Base-by-base conservation (phyloP, 2,888 invertebrate genomes). In the Anagyrus pseudococci region DNA sequence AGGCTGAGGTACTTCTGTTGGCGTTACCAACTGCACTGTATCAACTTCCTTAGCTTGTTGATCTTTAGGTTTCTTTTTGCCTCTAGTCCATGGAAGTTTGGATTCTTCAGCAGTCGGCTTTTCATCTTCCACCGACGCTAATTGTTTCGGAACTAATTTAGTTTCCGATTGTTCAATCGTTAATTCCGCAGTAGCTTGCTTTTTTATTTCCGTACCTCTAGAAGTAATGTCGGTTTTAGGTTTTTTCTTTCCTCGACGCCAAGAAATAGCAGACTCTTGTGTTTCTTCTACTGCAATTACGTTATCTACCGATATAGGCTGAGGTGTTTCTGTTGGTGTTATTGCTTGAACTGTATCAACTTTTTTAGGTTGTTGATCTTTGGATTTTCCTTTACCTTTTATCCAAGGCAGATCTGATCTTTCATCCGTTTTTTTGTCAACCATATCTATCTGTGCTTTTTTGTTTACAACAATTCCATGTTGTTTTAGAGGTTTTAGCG, bases 51-150 rank as follows among this genome's bases (percentile, higher is more conserved):
- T 10, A 37, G 2, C 13, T 46, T 46, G 7, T 46, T 23, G 46
- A 20, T 23, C 29, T n/a, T 46, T 22, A 7, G 49, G 29, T 26
- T 17, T 64, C 41, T 69, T 69, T 57, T 68, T 70, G 4, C 48
- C 53, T 17, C 55, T 22, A 2, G 50, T 2, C 64, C 56, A 56
- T 1, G 64, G 59, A 2, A 74, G 29, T 22, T 70, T 58, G 3
- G 73, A 65, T 62, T 70, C 74, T 54, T 77, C 73, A 48, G 29
- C 62, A n/a, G n/a, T n/a, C 13, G 69, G 67, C 20, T 67, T 70
- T 3, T 71, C 62, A 53, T 72, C 70, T 44, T 22, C 8, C 8
- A 13, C 15, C 3, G 60, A 48, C 64, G 77, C 73, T 54, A 75
- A 72, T 19, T 69, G 67, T 58, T 75, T 69, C 6, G 70, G 62